Evolutionary conservation across 2,888 invertebrate species (phyloP), one percentile per base, ranked within the genome.

Genomic region (Agrochola lychnidis): DNA sequence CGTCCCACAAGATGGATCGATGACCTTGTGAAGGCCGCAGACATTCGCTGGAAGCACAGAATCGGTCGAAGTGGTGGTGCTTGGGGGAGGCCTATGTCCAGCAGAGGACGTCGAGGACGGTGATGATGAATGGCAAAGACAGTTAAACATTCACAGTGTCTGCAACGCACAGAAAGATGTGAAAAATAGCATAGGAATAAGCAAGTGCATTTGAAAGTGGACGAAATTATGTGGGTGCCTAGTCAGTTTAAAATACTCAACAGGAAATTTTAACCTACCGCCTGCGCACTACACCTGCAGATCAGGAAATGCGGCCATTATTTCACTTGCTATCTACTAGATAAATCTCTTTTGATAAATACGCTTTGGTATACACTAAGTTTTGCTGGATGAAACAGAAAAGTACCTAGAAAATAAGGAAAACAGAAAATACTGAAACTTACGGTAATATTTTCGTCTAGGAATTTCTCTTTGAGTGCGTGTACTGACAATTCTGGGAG

Each of bases 241-340:
- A 48, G 45, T 40, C 7, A 30, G 76, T 66, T 36, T 62, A 68
- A 80, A 84, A 71, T 76, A 73, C 78, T 70, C 16, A 79, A 82
- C 85, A 87, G 87, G 90, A 89, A 88, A 78, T 87, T 81, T 80
- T 74, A 78, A 73, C 83, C 67, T 67, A 79, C 78, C 76, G 79
- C 74, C 74, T 71, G 80, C 51, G 63, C 61, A 74, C 66, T 78
- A 71, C 74, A 75, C 83, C 77, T 73, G 81, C 68, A 86, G 84
- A 86, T 89, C 90, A 90, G 92, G 92, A 93, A 92, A 91, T 85
- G 79, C 87, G 81, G 87, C 84, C 91, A 89, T 91, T 91, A 92
- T 88, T 92, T 92, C 88, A 90, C 88, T 75, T 76, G 87, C 87
- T 91, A 91, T 91, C 90, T 88, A 53, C 78, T 80, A 76, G 89